A percentile compares a stretch with the other conserved stretches of the same genome.
Evolutionary conservation across 2,888 invertebrate species (phyloP).

Genomic region (Embidobia sp.): DNA sequence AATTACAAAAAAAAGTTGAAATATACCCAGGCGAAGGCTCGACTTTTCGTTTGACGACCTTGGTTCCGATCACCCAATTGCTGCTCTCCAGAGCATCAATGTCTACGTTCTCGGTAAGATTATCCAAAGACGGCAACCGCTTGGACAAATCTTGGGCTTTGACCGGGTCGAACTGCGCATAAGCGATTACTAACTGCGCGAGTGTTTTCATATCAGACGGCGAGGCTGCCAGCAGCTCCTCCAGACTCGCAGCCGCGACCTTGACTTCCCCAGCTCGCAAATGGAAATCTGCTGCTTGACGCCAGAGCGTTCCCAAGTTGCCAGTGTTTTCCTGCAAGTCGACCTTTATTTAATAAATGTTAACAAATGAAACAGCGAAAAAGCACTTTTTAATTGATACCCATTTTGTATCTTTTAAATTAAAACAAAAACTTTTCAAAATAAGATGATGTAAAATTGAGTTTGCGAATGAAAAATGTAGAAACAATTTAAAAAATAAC

Average conservation of each 20-base stretch:
- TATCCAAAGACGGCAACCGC: conserved; percentile 86
- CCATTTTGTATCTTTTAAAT: too few relatives aligned
- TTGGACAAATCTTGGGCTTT: conserved; percentile 87
- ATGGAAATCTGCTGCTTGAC: conserved; percentile 93
- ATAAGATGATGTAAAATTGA: too few relatives aligned
- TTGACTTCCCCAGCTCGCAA: conserved; percentile 88
- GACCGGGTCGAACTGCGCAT: conserved; percentile 89
- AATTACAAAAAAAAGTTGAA: background rate
- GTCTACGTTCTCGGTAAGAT: conserved; percentile 86
- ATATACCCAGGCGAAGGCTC: conserved; percentile 87
- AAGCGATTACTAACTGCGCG: conserved; percentile 95
- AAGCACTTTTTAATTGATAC: too few relatives aligned
- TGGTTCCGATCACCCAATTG: conserved; percentile 94
- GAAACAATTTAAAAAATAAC: too few relatives aligned
- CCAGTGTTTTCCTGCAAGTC: conserved; percentile 82
- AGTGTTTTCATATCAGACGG: conserved; percentile 90
- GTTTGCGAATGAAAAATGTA: too few relatives aligned
- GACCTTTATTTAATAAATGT: conserved; percentile 10
- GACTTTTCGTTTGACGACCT: conserved; percentile 91
- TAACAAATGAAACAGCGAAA: too few relatives aligned
- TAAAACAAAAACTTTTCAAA: too few relatives aligned
- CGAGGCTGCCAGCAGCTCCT: conserved; percentile 89
- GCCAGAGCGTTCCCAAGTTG: conserved; percentile 90
- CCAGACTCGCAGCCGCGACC: conserved; percentile 91
- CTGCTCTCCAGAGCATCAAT: conserved; percentile 93